Base-by-base conservation (phyloP, 2,888 invertebrate species). In the Glaucopsyche alexis region DNA sequence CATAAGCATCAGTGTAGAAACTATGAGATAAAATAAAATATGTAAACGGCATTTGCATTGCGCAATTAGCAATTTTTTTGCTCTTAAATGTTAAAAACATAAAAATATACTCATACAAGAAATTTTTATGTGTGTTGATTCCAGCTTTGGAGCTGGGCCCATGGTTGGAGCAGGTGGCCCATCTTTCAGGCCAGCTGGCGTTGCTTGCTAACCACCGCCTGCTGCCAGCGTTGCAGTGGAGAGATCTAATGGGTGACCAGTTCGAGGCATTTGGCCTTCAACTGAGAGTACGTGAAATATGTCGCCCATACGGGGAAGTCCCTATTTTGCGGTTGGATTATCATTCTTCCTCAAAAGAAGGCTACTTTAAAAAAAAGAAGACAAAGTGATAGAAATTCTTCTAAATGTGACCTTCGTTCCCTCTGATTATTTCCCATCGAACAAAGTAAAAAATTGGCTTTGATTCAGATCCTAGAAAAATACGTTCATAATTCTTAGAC, bases 101-200 rank as follows among this genome's bases (percentile, higher is more conserved):
- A n/a, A n/a, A n/a, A n/a, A n/a, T n/a, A 3, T 29, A 29, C 29
- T 3, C 29, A 29, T 29, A 29, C 4, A 2, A 29, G 8, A 0
- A 47, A 47, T 47, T 9, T 29, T 11, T 11, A 4, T 47, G 29
- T 60, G 60, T 60, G 7, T 29, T 60, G 2, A 29, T 60, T 60
- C 60, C 29, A 60, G 60, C 29, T 19, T n/a, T n/a, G n/a, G n/a
- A n/a, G n/a, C 60, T 13, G 19, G 19, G 8, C 6, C 5, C 29
- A 60, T 19, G 60, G 60, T 60, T 60, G 60, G 29, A 60, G 29
- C 60, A 60, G 60, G 60, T 60, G 29, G 60, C 11, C 60, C 14
- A 60, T 60, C 29, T 38, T 29, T 38, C 60, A 29, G 60, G 14
- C 60, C 60, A 60, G 14, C 60, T 6, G 29, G 60, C 60, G 29